Evolutionary conservation across 2,113 vertebrate species (phyloP), one percentile per base, ranked within the genome.

Genomic region (Lynx canadensis): DNA sequence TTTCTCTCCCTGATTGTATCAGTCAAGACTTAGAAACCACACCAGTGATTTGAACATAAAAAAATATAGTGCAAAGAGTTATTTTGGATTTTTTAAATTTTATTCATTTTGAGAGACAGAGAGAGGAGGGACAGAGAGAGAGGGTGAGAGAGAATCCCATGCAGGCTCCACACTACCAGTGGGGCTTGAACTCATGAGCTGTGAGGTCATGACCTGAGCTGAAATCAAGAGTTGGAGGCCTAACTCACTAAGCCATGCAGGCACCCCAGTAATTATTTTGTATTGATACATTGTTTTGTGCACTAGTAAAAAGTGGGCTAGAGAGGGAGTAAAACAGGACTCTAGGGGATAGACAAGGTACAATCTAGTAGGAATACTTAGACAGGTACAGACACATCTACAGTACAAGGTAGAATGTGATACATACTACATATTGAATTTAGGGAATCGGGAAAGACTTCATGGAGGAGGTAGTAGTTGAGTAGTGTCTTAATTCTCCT

Each of bases 1-100:
- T 89, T 41, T 45, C 25, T 96, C 69, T 76, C 41, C 27, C 36
- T 79, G 63, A 50, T 33, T 18, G 9, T 73, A 27, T 92, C 50
- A 92, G 36, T 80, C 69, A 80, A 45, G 12, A 14, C 10, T 38
- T n/a, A 92, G 94, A 97, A 95, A 80, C 41, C 18, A 92, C 19
- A 50, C 18, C 33, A 60, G 41, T 69, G 65, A 81, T 84, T 63
- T 38, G 74, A 84, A 90, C 23, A 94, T 74, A 87, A 94, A 88
- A 18, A 93, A 83, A 31, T 16, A 76, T 1, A 60, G 45, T 25
- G 65, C 41, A 71, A 82, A 84, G 36, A 74, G 63, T 81, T 65
- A 16, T 45, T 41, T 45, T 86, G 19, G 57, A 23, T 23, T 60
- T 23, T 60, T 60, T 25, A 23, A 57, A 57, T 7, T 8, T 60